Evolutionary conservation across 2,113 vertebrate genomes (phyloP).

Genomic region (Phalacrocorax pelagicus): DNA sequence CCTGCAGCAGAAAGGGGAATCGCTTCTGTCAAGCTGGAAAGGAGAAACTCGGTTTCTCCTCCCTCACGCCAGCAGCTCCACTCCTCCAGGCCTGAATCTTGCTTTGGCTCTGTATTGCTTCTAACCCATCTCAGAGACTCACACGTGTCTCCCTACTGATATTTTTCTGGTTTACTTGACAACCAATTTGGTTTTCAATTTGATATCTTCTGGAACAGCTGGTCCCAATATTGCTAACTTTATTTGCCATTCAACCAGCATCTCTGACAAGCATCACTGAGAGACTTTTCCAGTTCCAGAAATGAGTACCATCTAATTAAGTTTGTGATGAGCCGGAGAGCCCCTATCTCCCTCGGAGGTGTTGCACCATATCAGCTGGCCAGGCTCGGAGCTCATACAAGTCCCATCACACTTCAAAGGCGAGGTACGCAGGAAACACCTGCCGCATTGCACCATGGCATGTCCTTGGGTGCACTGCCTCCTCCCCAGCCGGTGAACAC

Average conservation of each 20-base stretch:
- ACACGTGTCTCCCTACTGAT: background rate
- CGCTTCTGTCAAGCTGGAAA: background rate
- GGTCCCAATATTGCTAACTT: background rate
- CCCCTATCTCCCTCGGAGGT: background rate
- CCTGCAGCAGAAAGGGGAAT: background rate
- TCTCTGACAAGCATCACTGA: background rate
- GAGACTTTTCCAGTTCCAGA: slow-evolving; percentile 12
- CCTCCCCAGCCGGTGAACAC: rapidly evolving
- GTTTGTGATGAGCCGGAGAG: background rate
- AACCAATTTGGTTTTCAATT: background rate
- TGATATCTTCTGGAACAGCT: background rate
- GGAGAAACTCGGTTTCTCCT: background rate
- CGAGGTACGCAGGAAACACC: background rate
- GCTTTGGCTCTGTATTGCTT: background rate
- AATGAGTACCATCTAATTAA: background rate
- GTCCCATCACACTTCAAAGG: slow-evolving; percentile 8
- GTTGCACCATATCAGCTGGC: background rate
- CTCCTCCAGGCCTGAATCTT: background rate
- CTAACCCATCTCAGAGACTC: background rate
- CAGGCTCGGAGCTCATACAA: background rate
- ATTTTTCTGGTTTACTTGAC: background rate
- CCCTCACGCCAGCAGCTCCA: background rate
- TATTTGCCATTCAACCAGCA: background rate
- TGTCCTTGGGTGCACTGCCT: background rate
- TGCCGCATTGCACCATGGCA: background rate